Evolutionary conservation across 2,797 vertebrate species (phyloP).

Genomic region (Arrhamphus sclerolepis): DNA sequence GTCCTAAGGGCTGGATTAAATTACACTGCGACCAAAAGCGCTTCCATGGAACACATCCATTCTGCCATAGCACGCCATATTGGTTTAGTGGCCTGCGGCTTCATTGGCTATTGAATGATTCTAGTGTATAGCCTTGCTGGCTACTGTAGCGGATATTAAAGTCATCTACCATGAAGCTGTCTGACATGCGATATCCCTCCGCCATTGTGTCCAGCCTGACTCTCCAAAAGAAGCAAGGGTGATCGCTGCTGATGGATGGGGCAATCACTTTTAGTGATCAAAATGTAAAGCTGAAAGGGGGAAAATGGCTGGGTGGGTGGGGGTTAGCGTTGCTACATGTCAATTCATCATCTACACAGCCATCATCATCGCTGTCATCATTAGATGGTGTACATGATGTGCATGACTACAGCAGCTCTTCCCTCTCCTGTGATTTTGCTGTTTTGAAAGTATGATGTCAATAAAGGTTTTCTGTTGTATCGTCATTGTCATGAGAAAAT

Average conservation of each 20-base stretch:
- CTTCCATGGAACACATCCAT: slow-evolving; percentile 76
- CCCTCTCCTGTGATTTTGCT: background rate
- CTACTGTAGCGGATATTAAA: slow-evolving; percentile 79
- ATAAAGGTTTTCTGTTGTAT: no score
- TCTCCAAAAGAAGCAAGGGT: slow-evolving; percentile 53
- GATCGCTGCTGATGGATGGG: slow-evolving; percentile 67
- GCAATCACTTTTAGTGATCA: slow-evolving; percentile 48
- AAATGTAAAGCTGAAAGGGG: slow-evolving; percentile 24
- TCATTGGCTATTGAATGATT: slow-evolving; percentile 79
- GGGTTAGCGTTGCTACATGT: slow-evolving; percentile 24
- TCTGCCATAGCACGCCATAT: slow-evolving; percentile 71
- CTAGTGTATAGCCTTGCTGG: slow-evolving; percentile 67
- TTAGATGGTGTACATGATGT: background rate
- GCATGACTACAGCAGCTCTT: background rate
- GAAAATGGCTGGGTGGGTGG: slow-evolving; percentile 1
- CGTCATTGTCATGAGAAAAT: no score
- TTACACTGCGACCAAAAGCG: slow-evolving; percentile 74
- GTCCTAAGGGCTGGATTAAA: slow-evolving; percentile 80
- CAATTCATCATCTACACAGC: slow-evolving; percentile 33
- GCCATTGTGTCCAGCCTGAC: slow-evolving; percentile 61
- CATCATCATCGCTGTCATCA: slow-evolving; percentile 5
- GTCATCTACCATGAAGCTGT: slow-evolving; percentile 77
- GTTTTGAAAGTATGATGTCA: no score
- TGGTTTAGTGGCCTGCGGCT: slow-evolving; percentile 75
- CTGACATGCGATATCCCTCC: slow-evolving; percentile 74